Evolutionary conservation across 2,113 vertebrate species (phyloP), one percentile per base, ranked within the genome.

Genomic region (Stegostoma tigrinum): DNA sequence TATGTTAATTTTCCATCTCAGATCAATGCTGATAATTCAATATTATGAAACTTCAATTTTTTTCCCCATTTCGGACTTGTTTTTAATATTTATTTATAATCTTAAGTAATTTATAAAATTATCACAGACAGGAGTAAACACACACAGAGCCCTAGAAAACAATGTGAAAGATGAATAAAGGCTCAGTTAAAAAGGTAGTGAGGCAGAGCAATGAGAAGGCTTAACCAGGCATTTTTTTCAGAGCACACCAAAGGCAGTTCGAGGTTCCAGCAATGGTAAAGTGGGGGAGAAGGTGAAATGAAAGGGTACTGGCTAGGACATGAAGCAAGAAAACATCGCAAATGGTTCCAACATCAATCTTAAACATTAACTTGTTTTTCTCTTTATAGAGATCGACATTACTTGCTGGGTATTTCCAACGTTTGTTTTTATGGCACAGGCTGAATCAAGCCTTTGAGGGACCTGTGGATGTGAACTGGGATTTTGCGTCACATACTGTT

Each of bases 21-120:
- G 64, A 91, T 91, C 89, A 91, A 91, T 91, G 14, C 30, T n/a
- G 52, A 61, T 91, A 61, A 66, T 91, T 64, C 55, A 64, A 91
- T 38, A 64, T 38, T 80, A 64, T 14, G 64, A 34, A 91, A 91
- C 64, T 91, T 91, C 89, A 64, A 66, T 66, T 66, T 66, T 66
- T 15, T 66, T 15, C 45, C 45, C 45, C 45, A 45, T 45, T 45
- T 45, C 2, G 45, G 45, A 45, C 45, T 2, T 45, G 45, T 30
- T 91, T 90, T 91, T 55, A 61, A 64, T 34, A 38, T 80, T 80
- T 80, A 38, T 80, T 80, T 38, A 23, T 21, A 23, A 3, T 38
- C 34, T 38, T 38, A 15, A 42, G n/a, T 38, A 80, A 80, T 4
- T 14, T 80, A 4, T 34, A 80, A 80, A 80, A 80, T 17, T n/a